Percentiles rank a stretch among this genome's conserved stretches.
phyloP scores from a whole-genome alignment of 2,113 vertebrate species.

The Tauraco erythrolophus region DNA sequence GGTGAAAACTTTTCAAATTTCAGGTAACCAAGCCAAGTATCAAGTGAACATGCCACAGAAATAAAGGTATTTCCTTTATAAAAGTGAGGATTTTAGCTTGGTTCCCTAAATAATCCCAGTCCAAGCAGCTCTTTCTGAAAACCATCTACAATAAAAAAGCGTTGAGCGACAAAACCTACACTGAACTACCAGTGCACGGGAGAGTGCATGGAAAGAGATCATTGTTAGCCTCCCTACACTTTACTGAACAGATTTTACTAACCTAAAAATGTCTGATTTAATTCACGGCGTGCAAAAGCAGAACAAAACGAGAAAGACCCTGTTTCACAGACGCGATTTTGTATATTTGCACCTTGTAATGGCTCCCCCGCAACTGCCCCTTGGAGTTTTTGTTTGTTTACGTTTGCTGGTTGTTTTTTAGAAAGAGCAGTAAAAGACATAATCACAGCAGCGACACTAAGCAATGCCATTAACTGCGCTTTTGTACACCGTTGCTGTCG shows the following conservation, averaged over 20 bases:
- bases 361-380: not conserved
- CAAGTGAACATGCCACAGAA: not conserved
- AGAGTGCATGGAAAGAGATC: not conserved
- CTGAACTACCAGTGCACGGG: not conserved
- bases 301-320: not conserved
- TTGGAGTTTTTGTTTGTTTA: conserved; percentile 22
- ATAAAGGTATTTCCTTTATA: not conserved
- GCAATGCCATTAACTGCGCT: conserved; percentile 15
- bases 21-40: not conserved
- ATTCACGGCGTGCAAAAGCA: not conserved
- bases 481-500: not conserved
- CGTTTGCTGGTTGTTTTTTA: not conserved
- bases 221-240: not conserved
- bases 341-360: not conserved
- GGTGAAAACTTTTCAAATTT: not conserved
- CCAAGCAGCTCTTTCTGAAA: not conserved
- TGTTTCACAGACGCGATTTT: not conserved
- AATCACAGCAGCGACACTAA: not conserved
- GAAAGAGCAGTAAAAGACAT: not conserved
- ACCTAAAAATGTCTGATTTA: not conserved
- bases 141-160: not conserved
- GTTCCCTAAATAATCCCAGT: not conserved
- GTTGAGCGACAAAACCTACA: not conserved
- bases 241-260: not conserved
- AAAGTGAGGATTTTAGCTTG: not conserved